A percentile compares a stretch with the other conserved stretches of the same genome.
Conservation (phyloP, 2,113 vertebrate genomes). For the Poeciliopsis occidentalis region DNA sequence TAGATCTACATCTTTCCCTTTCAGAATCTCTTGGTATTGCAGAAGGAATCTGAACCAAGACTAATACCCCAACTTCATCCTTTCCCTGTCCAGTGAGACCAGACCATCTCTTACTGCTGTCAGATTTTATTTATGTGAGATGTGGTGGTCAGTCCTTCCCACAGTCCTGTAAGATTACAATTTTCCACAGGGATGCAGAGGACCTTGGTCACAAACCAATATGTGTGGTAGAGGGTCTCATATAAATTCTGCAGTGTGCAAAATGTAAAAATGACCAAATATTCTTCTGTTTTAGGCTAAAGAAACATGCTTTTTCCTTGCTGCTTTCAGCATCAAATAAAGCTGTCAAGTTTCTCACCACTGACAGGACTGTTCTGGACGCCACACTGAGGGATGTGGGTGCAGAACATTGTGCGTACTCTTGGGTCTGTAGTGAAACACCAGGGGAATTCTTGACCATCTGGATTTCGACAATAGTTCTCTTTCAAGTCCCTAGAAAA, state of each 20-base stretch:
- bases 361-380: constrained; percentile 53
- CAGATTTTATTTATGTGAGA: constrained; percentile 62
- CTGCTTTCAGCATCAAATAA: constrained; percentile 25
- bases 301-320: constrained; percentile 8
- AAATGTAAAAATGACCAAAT: constrained; percentile 22
- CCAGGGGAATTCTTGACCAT: constrained; percentile 95
- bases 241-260: constrained; percentile 19
- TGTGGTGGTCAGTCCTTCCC: constrained; percentile 63
- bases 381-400: constrained; percentile 91
- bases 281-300: constrained; percentile 4
- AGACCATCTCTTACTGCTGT: constrained; percentile 54
- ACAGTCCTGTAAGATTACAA: constrained; percentile 46
- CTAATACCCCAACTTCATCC: constrained; percentile 46
- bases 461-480: constrained; percentile 98
- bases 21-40: constrained; percentile 39
- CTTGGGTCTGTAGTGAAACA: constrained; percentile 96
- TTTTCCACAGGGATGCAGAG: constrained; percentile 39
- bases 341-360: constrained; percentile 61
- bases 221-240: constrained; percentile 43
- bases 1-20: constrained; percentile 51
- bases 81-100: constrained; percentile 51
- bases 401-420: constrained; percentile 90
- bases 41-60: constrained; percentile 43
- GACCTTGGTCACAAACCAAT: constrained; percentile 17
- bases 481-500: constrained; percentile 89